phyloP scores from a whole-genome alignment of 1,140 invertebrate species.

The Drosophila nasuta region DNA sequence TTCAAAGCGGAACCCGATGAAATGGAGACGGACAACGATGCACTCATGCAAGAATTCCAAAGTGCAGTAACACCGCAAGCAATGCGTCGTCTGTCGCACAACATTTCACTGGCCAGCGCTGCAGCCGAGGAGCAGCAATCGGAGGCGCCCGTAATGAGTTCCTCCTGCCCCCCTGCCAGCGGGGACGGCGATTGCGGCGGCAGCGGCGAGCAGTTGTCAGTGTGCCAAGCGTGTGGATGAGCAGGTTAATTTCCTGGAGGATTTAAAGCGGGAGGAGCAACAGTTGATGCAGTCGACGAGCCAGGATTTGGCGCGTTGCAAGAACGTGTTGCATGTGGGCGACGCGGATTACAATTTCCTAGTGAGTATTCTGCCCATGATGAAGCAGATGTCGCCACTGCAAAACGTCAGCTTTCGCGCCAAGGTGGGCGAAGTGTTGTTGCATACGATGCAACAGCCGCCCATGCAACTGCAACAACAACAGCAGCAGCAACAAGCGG shows the following conservation, averaged over 20 bases:
- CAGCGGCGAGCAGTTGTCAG: conserved; percentile 63
- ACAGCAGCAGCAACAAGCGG: conserved; percentile 26
- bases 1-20: conserved; percentile 56
- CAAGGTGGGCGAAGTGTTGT: conserved; percentile 74
- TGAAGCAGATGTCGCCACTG: conserved; percentile 78
- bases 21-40: conserved; percentile 74
- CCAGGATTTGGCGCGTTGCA: conserved; percentile 71
- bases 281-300: conserved; percentile 78
- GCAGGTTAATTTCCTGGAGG: conserved; percentile 75
- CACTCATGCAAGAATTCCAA: conserved; percentile 70
- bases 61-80: conserved; percentile 73
- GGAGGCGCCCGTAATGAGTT: neutral
- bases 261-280: conserved; percentile 72
- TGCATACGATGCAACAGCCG: conserved; percentile 70
- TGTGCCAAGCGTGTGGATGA: conserved; percentile 78
- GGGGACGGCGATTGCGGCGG: neutral
- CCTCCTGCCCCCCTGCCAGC: neutral
- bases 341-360: conserved; percentile 82
- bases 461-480: conserved; percentile 43
- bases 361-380: conserved; percentile 77
- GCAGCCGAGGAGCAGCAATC: conserved; percentile 58
- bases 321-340: conserved; percentile 70
- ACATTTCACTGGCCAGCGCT: conserved; percentile 69
- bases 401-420: conserved; percentile 78
- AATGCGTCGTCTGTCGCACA: conserved; percentile 67